A percentile compares a stretch with the other conserved stretches of the same genome.
These are phyloP conservation scores for Anoplius nigerrimus DNA, from an alignment of 2,888 invertebrate species.

Conservation along the genomic window DNA sequence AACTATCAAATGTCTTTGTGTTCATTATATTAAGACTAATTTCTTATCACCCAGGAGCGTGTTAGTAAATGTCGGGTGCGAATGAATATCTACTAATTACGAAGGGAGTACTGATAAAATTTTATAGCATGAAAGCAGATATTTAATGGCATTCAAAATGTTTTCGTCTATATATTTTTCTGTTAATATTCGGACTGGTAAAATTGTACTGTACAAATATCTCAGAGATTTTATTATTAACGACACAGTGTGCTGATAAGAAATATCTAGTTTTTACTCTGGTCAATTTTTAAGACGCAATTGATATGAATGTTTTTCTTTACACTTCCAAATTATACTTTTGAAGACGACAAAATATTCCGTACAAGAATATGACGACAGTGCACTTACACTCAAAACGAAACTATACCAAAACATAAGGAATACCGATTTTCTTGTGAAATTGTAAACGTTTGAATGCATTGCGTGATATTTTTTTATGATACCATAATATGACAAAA, in stretches of 20 bases:
- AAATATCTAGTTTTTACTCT: neutral
- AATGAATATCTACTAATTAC: slow-evolving; percentile 11
- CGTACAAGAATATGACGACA: too few relatives aligned
- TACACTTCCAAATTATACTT: too few relatives aligned
- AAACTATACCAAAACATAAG: neutral
- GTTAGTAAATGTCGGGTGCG: neutral
- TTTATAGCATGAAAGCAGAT: slow-evolving; percentile 10
- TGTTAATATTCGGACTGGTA: slow-evolving; percentile 19
- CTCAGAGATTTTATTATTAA: slow-evolving; percentile 12
- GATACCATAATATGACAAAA: neutral
- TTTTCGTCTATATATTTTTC: slow-evolving; percentile 19
- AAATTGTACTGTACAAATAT: slow-evolving; percentile 30
- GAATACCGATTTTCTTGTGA: slow-evolving; percentile 1
- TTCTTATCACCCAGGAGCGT: neutral
- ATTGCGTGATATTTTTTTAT: neutral
- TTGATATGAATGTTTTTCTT: neutral
- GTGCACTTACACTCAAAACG: neutral
- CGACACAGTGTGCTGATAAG: slow-evolving; percentile 5
- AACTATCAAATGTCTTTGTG: too few relatives aligned
- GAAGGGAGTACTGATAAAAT: neutral
- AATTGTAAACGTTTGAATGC: neutral
- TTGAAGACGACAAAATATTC: too few relatives aligned
- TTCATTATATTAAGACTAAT: too few relatives aligned
- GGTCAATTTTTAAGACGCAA: slow-evolving; percentile 13
- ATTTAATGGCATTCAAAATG: neutral